Base-by-base conservation (phyloP, 2,888 invertebrate genomes). In the Eupithecia subumbrata region DNA sequence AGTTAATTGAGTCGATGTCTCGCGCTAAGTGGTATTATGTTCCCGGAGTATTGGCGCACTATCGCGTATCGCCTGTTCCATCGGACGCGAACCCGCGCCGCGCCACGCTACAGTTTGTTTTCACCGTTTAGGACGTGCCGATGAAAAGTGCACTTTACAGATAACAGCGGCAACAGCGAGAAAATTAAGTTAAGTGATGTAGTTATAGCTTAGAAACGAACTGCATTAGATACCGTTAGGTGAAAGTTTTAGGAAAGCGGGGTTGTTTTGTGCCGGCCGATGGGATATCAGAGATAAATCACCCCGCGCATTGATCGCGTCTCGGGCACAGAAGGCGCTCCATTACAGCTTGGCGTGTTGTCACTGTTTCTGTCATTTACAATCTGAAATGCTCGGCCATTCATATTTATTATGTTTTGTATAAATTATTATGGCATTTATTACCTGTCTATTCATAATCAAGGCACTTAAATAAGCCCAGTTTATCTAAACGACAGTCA, bases 21-120 rank as follows among this genome's bases (percentile, higher is more conserved):
- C 69, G 43, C 67, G 48, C 69, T 66, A 69, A 71, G 76, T 71
- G 76, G 72, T 73, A 71, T 76, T 74, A 72, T 74, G 74, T 74
- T 69, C 69, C 60, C 72, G 14, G 30, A 75, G 78, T 74, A 76
- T 76, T 76, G 71, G 76, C 73, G 25, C 69, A 60, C 68, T 75
- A 81, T 81, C 81, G 76, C n/a, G n/a, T n/a, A n/a, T n/a, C n/a
- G 52, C 69, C 70, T 67, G 77, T 76, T 75, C 76, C 79, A 79
- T 79, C 71, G 63, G 22, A 22, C 4, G 9, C 7, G 52, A 52
- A 52, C n/a, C 71, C 73, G 72, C 70, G 63, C 71, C 73, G 72
- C 70, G 63, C 45, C 18, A 70, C 69, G 70, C 18, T 68, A 68
- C 67, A 67, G 60, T 73, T 71, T 63, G 64, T 71, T 76, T 76